Evolutionary conservation across 2,888 invertebrate genomes (phyloP).

Genomic region (Callosobruchus maculatus): DNA sequence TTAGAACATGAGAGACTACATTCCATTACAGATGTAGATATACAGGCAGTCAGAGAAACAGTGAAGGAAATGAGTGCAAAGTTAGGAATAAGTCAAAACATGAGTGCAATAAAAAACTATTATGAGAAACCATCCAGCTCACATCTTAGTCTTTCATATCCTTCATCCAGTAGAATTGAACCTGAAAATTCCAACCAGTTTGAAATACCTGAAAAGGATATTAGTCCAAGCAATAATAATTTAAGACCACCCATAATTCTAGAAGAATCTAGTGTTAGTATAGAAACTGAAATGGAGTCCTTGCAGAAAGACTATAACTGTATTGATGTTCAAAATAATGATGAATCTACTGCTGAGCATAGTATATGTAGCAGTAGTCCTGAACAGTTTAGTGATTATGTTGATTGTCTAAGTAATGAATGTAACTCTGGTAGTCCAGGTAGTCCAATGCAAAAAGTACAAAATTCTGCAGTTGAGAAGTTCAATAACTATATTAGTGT

Average conservation of each 20-base stretch:
- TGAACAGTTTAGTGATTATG: neutral
- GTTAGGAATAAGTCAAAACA: slow-evolving; percentile 9
- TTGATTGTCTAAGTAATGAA: neutral
- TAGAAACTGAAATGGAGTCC: neutral
- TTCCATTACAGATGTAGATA: slow-evolving; percentile 4
- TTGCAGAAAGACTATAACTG: too few relatives aligned
- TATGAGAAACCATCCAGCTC: slow-evolving; percentile 12
- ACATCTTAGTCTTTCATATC: neutral
- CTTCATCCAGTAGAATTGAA: neutral
- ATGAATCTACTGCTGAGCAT: neutral
- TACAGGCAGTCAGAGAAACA: slow-evolving; percentile 7
- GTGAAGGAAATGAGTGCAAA: slow-evolving; percentile 11
- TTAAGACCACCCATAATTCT: neutral
- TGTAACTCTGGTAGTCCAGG: neutral
- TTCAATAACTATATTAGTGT: neutral
- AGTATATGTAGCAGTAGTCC: neutral
- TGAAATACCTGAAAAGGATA: slow-evolving; percentile 15
- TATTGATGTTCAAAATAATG: neutral
- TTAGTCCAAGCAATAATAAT: too few relatives aligned
- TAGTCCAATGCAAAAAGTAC: neutral
- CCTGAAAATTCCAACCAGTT: neutral
- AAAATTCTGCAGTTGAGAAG: neutral
- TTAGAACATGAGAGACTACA: neutral
- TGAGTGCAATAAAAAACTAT: slow-evolving; percentile 12
- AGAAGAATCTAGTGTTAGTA: neutral